These are phyloP conservation scores for Tenthredo livida DNA, from an alignment of 2,888 invertebrate species.

Conservation along the genomic window DNA sequence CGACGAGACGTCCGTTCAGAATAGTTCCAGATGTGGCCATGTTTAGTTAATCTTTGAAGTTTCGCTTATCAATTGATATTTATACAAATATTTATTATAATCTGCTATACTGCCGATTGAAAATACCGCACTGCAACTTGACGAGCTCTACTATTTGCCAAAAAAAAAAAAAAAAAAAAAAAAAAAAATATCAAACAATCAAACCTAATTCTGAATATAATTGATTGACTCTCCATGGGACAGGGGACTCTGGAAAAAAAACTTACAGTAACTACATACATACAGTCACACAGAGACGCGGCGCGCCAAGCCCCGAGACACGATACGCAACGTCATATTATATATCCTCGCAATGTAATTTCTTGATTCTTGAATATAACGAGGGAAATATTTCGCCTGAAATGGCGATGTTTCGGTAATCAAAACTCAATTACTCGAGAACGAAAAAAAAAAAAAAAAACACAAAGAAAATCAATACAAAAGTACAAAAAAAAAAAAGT, in stretches of 20 bases:
- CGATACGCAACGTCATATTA: constrained; percentile 32
- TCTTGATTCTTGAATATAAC: constrained; percentile 3
- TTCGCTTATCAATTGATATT: constrained; percentile 69
- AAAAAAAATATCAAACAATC: constrained; percentile 43
- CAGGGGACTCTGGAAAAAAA: constrained; percentile 34
- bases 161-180: constrained; percentile 46
- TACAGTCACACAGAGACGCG: constrained; percentile 39
- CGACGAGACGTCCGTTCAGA: constrained; percentile 72
- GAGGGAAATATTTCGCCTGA: constrained; percentile 19
- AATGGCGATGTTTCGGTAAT: constrained; percentile 32
- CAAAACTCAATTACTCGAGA: background rate
- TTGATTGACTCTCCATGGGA: constrained; percentile 32
- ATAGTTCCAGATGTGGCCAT: constrained; percentile 78
- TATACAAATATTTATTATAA: constrained; percentile 55
- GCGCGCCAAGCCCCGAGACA: constrained; percentile 31
- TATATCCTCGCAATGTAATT: constrained; percentile 35
- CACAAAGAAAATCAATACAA: background rate
- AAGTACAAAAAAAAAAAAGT: background rate
- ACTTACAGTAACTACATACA: constrained; percentile 29
- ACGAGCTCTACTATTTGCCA: constrained; percentile 51
- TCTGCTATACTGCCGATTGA: constrained; percentile 46
- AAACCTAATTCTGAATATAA: constrained; percentile 37
- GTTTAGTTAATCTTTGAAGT: constrained; percentile 77
- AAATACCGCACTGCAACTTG: constrained; percentile 33
- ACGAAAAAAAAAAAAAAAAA: background rate